Percentiles rank a stretch among this genome's conserved stretches.
Conservation (phyloP, 1,140 invertebrate species). For the Pseudomyrmex pallidus region DNA sequence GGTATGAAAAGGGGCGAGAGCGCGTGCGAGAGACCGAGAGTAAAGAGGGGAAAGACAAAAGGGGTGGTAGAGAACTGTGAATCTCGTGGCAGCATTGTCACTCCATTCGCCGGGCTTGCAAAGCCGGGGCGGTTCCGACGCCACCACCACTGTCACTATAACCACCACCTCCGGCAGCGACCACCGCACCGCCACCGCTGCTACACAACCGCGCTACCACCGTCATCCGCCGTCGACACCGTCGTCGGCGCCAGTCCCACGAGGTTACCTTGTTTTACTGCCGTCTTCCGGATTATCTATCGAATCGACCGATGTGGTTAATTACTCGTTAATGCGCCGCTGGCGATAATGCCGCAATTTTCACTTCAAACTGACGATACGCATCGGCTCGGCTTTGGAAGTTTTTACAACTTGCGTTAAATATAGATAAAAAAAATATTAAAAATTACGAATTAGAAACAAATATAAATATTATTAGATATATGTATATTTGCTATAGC, state of each 20-base stretch:
- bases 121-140: conserved; percentile 75
- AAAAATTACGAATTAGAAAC: neutral
- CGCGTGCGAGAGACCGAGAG: conserved; percentile 68
- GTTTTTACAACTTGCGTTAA: neutral
- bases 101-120: conserved; percentile 75
- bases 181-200: conserved; percentile 35
- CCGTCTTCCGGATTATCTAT: conserved; percentile 77
- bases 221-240: conserved; percentile 26
- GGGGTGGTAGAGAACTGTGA: conserved; percentile 76
- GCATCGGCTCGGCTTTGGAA: neutral
- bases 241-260: conserved; percentile 64
- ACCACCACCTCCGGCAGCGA: conserved; percentile 59
- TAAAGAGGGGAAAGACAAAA: conserved; percentile 75
- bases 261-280: conserved; percentile 77
- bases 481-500: neutral
- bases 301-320: conserved; percentile 75
- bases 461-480: neutral
- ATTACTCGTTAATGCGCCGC: conserved; percentile 71
- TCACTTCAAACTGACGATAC: neutral
- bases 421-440: neutral
- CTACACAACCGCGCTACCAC: conserved; percentile 51
- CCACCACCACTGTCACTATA: conserved; percentile 65
- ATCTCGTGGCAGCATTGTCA: conserved; percentile 78
- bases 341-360: conserved; percentile 54
- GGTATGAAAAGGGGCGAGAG: conserved; percentile 72